Conservation (phyloP, 1,140 invertebrate genomes). For the Caenorhabditis latens region DNA sequence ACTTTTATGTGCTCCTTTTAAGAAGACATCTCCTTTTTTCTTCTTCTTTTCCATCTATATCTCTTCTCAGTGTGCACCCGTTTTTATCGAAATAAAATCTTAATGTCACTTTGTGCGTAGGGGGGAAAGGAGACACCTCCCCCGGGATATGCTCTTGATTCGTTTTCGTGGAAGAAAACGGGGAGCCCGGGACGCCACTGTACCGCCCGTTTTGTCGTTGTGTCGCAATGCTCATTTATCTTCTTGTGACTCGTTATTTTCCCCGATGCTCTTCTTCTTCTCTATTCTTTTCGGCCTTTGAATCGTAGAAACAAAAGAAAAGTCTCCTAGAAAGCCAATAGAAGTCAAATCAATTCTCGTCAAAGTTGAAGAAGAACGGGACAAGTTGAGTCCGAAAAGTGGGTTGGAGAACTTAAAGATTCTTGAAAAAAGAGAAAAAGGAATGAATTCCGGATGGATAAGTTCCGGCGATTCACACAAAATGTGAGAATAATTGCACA, state of each 20-base stretch:
- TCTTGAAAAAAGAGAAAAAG: neutral
- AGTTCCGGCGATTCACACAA: slow-evolving; percentile 17
- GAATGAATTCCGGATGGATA: no score
- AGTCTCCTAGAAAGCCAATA: neutral
- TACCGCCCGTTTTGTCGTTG: slow-evolving; percentile 50
- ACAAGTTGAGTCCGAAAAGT: slow-evolving; percentile 1
- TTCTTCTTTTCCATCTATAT: slow-evolving; percentile 12
- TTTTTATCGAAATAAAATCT: slow-evolving; percentile 57
- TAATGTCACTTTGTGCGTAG: slow-evolving; percentile 46
- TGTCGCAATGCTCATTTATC: slow-evolving; percentile 50
- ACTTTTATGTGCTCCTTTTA: slow-evolving; percentile 45
- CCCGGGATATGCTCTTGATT: slow-evolving; percentile 48
- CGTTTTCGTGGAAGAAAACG: slow-evolving; percentile 38
- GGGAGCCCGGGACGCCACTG: neutral
- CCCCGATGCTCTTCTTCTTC: neutral
- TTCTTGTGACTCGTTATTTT: slow-evolving; percentile 40
- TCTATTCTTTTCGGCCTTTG: slow-evolving; percentile 22
- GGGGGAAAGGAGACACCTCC: neutral
- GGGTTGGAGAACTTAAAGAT: neutral
- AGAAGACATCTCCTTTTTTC: neutral
- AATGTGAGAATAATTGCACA: slow-evolving; percentile 18
- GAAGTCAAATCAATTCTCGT: slow-evolving; percentile 53
- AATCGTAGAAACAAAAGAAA: slow-evolving; percentile 32
- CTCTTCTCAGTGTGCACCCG: slow-evolving; percentile 29
- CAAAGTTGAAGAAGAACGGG: slow-evolving; percentile 39